Base-by-base conservation (phyloP, 2,888 invertebrate genomes). In the Dicyrtomina minuta region DNA sequence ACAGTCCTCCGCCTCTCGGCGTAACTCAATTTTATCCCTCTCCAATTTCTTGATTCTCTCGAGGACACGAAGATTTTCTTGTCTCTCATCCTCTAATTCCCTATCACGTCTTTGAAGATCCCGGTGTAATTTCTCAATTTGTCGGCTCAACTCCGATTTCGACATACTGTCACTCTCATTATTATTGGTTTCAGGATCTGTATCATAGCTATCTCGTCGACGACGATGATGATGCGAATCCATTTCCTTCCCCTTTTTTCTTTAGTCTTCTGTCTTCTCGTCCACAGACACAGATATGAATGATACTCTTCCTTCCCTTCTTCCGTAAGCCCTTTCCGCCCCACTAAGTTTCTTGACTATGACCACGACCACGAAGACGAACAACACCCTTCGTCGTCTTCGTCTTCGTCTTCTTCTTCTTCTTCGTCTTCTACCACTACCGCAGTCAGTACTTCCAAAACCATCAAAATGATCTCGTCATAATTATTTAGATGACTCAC, bases 1-100 rank as follows among this genome's bases (percentile, higher is more conserved):
- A 17, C 85, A 78, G 72, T 84, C 82, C 62, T 81, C 81, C 3
- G 87, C 79, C 81, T 87, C 84, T 62, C 83, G 79, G 71, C 83
- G 81, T 8, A 85, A 78, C 49, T 83, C 81, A 46, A 81, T 80
- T 78, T 84, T 84, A 73, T 86, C 87, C 74, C 83, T 81, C 79
- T 85, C 83, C 59, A 87, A 79, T 53, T 74, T 75, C 61, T 77
- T 77, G n/a, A 77, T 73, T 60, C 73, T 72, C 41, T 77, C 77
- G 58, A 75, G 69, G 12, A 72, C 66, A 56, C 73, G 72, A 53
- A 72, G 72, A 71, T 72, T 75, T 59, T 77, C 77, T 20, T 67
- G 41, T n/a, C 73, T 67, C 55, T 78, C 78, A 61, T 77, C 77
- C 10, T 77, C 74, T n/a, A 78, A 66, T 39, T 78, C 78, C 24